These are phyloP conservation scores for Eilema griseolum DNA, from an alignment of 2,888 invertebrate species.

Conservation along the genomic window DNA sequence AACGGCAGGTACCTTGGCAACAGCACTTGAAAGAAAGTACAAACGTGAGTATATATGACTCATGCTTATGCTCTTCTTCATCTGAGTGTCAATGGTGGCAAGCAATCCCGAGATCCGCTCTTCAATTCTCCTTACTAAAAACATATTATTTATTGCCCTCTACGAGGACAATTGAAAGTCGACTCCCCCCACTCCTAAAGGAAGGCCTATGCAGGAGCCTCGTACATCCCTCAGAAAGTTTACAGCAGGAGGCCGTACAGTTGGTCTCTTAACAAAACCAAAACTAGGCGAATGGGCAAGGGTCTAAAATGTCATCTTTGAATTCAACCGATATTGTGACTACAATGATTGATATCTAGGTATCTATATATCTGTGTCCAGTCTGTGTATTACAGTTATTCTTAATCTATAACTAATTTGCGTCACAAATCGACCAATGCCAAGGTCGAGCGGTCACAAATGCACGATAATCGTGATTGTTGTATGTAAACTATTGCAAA, in stretches of 20 bases:
- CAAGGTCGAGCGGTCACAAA: constrained; percentile 65
- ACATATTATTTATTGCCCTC: too few relatives aligned
- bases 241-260: too few relatives aligned
- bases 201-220: neutral
- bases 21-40: too few relatives aligned
- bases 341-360: too few relatives aligned
- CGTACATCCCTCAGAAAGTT: neutral
- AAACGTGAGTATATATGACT: too few relatives aligned
- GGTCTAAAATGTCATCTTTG: neutral
- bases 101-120: too few relatives aligned
- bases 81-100: neutral
- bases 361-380: neutral
- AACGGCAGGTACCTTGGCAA: too few relatives aligned
- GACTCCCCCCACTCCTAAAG: neutral
- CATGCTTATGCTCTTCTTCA: neutral
- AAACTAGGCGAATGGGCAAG: too few relatives aligned
- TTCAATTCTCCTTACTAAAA: too few relatives aligned
- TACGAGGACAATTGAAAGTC: too few relatives aligned
- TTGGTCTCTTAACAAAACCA: too few relatives aligned
- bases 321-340: neutral
- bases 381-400: constrained; percentile 14
- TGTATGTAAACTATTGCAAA: constrained; percentile 64
- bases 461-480: constrained; percentile 32
- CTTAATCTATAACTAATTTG: constrained; percentile 15
- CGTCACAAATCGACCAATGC: constrained; percentile 58